Conservation (phyloP, 2,113 vertebrate genomes). For the Poecile atricapillus region DNA sequence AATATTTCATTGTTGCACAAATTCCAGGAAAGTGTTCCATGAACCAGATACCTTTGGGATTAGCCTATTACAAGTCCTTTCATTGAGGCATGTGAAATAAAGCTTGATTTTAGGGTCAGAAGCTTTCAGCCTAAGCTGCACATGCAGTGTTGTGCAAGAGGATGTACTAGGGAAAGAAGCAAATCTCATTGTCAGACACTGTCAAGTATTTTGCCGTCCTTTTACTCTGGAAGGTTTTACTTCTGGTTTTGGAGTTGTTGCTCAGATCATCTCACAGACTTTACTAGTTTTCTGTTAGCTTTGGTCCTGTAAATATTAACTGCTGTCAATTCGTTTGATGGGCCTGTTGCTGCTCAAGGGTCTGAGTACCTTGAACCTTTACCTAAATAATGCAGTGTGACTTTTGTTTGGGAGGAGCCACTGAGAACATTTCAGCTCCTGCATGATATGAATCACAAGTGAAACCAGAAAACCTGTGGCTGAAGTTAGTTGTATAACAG, state of each 20-base stretch:
- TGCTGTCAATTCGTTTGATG: background rate
- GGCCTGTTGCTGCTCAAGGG: background rate
- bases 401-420: background rate
- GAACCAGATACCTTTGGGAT: background rate
- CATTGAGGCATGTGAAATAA: background rate
- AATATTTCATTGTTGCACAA: background rate
- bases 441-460: background rate
- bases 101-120: background rate
- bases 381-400: background rate
- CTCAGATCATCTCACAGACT: background rate
- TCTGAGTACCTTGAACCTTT: background rate
- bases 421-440: background rate
- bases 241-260: background rate
- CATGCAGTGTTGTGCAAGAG: background rate
- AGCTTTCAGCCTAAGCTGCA: background rate
- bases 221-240: background rate
- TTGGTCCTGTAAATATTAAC: constrained; percentile 39
- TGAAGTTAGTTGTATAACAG: background rate
- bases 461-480: background rate
- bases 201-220: background rate
- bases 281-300: background rate
- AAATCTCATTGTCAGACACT: background rate
- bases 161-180: background rate
- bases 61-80: background rate
- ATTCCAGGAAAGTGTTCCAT: background rate